Evolutionary conservation across 2,113 vertebrate genomes (phyloP), one percentile per base, ranked within the genome.

Genomic region (Pseudonaja textilis): DNA sequence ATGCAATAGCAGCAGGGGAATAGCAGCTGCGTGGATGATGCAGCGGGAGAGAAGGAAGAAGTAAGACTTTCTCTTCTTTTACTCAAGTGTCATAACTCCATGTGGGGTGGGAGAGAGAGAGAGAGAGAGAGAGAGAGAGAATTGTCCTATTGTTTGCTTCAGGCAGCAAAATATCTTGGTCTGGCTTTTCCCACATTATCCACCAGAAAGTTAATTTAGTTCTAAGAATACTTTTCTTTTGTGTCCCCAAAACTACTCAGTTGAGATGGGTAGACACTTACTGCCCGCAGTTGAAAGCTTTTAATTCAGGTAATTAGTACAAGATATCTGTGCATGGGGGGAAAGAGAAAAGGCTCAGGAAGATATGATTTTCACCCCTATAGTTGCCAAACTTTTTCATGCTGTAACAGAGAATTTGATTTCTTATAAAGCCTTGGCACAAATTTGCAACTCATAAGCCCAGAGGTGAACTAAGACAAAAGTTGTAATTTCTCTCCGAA

Each of bases 391-490:
- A 5, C 55, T 22, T 85, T 42, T 8, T 26, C 42, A 39, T 93
- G 1, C 74, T 20, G 93, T 42, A 39, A 42, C 85, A 16, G 6
- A 95, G 61, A 95, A 94, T 91, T 69, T 90, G 26, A 93, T 96
- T 96, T 96, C 85, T 89, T 93, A 87, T 47, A 34, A 69, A 92
- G 5, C 12, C 23, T 87, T 56, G 93, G 42, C 85, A 14, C 94
- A 86, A 93, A 85, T 95, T 96, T 95, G 20, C 5, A 5, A 7
- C 26, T 0, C 5, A 94, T 93, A 93, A 64, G 56, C 95, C 94
- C 94, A 96, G 87, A 93, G 90, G 69, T 92, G 87, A 96, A 94
- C 93, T 45, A 86, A 94, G 20, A 50, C 94, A 96, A 93, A 23
- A 52, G 50, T 26, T 94, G 94, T 90, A 89, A 93, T 96, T 96